A percentile compares a stretch with the other conserved stretches of the same genome.
Conservation (phyloP, 1,140 invertebrate genomes). For the Drosophila punjabiensis region DNA sequence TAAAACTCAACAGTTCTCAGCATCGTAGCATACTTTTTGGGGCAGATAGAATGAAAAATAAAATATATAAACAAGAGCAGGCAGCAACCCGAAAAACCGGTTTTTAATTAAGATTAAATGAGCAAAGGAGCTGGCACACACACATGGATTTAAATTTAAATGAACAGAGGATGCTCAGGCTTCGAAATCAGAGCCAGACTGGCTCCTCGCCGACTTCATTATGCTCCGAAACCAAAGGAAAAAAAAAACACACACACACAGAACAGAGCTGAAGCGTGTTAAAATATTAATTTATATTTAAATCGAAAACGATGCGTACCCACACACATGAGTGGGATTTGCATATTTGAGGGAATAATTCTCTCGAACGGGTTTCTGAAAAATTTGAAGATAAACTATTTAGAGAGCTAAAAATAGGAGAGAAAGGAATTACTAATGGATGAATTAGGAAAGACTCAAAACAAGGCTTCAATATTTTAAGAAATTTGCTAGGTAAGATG, state of each 20-base stretch:
- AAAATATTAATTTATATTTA: conserved; percentile 80
- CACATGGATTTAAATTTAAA: conserved; percentile 81
- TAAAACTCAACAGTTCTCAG: conserved; percentile 59
- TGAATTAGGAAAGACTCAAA: background rate
- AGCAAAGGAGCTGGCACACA: conserved; percentile 61
- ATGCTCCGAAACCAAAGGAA: conserved; percentile 38
- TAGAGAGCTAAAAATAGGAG: conserved; percentile 12
- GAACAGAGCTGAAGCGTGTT: conserved; percentile 61
- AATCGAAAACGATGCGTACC: conserved; percentile 65
- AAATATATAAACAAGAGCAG: conserved; percentile 37
- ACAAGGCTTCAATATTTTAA: background rate
- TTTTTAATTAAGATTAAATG: conserved; percentile 84
- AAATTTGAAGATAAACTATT: conserved; percentile 26
- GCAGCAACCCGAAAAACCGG: conserved; percentile 74
- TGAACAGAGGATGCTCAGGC: conserved; percentile 54
- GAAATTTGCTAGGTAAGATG: too few relatives aligned
- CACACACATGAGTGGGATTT: conserved; percentile 48
- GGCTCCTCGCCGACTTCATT: conserved; percentile 63
- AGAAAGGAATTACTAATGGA: background rate
- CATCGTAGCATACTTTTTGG: conserved; percentile 51
- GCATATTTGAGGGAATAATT: conserved; percentile 47
- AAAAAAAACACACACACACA: conserved; percentile 18
- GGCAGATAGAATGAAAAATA: conserved; percentile 25
- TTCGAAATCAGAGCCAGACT: conserved; percentile 45
- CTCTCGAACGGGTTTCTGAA: conserved; percentile 23